Base-by-base conservation (phyloP, 2,888 invertebrate genomes). In the Aporophyla nigra region DNA sequence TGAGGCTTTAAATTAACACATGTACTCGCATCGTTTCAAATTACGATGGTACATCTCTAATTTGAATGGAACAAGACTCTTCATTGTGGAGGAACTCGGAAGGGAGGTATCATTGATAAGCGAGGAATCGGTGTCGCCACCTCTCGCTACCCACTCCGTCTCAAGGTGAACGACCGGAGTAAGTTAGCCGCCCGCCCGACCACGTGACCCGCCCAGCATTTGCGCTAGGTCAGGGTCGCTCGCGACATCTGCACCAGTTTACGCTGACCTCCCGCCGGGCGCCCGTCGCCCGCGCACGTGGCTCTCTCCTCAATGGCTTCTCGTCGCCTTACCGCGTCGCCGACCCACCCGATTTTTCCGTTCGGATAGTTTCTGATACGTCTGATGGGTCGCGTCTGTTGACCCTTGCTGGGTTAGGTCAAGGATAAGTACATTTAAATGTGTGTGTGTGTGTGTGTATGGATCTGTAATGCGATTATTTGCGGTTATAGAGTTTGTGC, bases 211-310 rank as follows among this genome's bases (percentile, higher is more conserved):
- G 93, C 94, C 94, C 95, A 94, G 91, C 93, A 92, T 95, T 95
- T 96, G 94, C 89, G 94, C 93, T 95, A 95, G 96, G 96, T 96
- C 96, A 96, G 93, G 96, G 96, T 95, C 95, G 88, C 87, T 87
- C 90, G 92, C 91, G 93, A 93, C 93, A 92, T 92, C 91, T 89
- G 88, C 89, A 87, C 92, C 89, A 91, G 86, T 91, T 90, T 88
- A 89, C 84, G 82, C 83, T 92, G 95, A 93, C 90, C 94, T 91
- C 85, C 85, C 71, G 59, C 71, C 75, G 75, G 43, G 70, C 78
- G 77, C 49, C 65, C 71, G 77, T 78, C 84, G 71, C 62, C 58
- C 78, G 80, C 75, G 77, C 75, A 75, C 76, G 74, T 75, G 87
- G 92, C 74, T 88, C 93, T 87, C 78, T 80, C 74, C 83, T 85